Base-by-base conservation (phyloP, 2,113 vertebrate genomes). In the Alectura lathami region DNA sequence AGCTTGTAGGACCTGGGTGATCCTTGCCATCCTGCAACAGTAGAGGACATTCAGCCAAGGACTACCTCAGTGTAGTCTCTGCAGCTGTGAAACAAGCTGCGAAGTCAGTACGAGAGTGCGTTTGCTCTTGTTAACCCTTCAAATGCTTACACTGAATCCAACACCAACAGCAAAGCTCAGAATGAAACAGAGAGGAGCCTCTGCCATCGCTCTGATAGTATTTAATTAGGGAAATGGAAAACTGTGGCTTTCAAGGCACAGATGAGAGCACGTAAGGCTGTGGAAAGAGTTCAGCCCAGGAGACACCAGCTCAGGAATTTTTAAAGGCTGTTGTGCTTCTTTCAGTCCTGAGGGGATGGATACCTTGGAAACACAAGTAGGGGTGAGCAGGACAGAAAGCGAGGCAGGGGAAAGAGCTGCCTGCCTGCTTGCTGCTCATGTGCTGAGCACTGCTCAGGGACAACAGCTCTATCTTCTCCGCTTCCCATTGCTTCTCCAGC, bases 351-450 rank as follows among this genome's bases (percentile, higher is more conserved):
- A 50, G 43, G 30, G 32, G 36, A 77, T 29, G 32, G 36, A 77
- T 34, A 36, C 21, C 10, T 40, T 40, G 17, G 54, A 21, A 38
- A 26, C 43, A 50, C 36, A 77, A 21, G 6, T 8, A 48, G 15
- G 15, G 30, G 38, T 30, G 16, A 59, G 26, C 36, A 53, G 45
- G 45, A 36, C 32, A 16, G 34, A 43, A 60, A 51, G 38, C 5
- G 20, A 38, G 23, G 54, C 11, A 24, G 36, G 12, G 1, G 3
- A 27, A 63, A 38, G 47, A 29, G 40, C 11, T 70, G n/a, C 27
- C 38, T 45, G 21, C 38, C 22, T 27, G 38, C 56, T 27, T 4
- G 0, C n/a, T 51, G 43, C 36, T 68, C n/a, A 30, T 1, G 1
- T 51, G 22, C 54, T 45, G 8, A 62, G 47, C 27, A 23, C 40